These are phyloP conservation scores for Petrocephalus zakoni DNA, from an alignment of 2,113 vertebrate species.

Conservation along the genomic window DNA sequence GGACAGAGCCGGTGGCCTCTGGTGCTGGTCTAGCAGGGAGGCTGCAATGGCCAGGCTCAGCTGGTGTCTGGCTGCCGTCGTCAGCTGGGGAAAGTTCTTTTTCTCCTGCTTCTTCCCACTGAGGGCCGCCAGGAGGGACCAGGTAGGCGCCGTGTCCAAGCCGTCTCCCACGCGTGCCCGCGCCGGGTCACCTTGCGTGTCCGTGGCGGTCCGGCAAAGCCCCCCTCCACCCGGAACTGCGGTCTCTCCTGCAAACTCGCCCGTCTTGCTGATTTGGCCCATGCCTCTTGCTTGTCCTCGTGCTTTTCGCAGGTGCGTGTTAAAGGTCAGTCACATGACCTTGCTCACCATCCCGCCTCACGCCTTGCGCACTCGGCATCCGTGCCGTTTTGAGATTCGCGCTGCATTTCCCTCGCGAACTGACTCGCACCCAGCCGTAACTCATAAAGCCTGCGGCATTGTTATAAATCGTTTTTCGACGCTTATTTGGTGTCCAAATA, in stretches of 20 bases:
- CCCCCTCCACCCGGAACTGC: no score
- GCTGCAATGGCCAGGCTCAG: slow-evolving; percentile 65
- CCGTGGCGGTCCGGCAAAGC: neutral
- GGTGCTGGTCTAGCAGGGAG: slow-evolving; percentile 17
- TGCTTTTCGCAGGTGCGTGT: neutral
- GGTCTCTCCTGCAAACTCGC: neutral
- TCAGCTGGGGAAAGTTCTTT: slow-evolving; percentile 72
- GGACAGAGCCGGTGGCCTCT: neutral
- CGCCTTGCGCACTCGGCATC: neutral
- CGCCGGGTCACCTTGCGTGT: slow-evolving; percentile 22
- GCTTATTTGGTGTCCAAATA: neutral
- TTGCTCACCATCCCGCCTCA: neutral
- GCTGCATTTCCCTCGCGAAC: neutral
- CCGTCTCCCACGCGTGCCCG: neutral
- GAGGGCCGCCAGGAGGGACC: slow-evolving; percentile 41
- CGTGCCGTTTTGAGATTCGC: neutral
- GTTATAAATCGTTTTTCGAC: neutral
- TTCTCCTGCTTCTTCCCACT: slow-evolving; percentile 72
- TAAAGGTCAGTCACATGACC: neutral
- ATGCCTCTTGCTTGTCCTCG: neutral
- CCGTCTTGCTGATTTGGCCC: neutral
- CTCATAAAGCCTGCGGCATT: neutral
- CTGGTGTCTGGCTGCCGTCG: slow-evolving; percentile 69
- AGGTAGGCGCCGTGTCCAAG: slow-evolving; percentile 52
- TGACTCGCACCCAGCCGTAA: no score